phyloP scores from a whole-genome alignment of 1,140 invertebrate species.

The Ooceraea biroi region DNA sequence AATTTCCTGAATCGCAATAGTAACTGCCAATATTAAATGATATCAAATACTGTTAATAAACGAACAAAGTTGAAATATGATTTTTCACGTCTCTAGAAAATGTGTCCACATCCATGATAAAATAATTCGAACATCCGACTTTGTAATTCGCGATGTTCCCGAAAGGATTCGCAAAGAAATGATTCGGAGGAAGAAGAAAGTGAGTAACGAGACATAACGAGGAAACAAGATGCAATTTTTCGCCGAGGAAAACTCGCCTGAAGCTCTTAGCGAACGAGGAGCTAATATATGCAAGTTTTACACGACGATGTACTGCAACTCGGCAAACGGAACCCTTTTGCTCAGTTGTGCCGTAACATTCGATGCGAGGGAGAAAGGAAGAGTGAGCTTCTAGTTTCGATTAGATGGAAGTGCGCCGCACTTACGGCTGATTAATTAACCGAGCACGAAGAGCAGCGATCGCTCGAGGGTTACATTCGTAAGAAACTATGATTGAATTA shows the following conservation, averaged over 20 bases:
- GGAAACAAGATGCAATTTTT: not conserved
- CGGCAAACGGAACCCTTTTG: conserved; percentile 24
- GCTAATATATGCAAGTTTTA: not conserved
- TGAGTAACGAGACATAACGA: not conserved
- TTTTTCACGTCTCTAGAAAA: no score
- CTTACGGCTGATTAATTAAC: conserved; percentile 47
- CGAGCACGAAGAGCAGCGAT: conserved; percentile 18
- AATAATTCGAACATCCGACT: not conserved
- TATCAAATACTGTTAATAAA: no score
- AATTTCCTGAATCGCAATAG: no score
- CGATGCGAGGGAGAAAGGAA: not conserved
- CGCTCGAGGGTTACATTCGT: conserved; percentile 4
- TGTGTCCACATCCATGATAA: not conserved
- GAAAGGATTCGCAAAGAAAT: no score
- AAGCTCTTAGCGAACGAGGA: not conserved
- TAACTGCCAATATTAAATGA: no score
- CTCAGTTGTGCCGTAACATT: not conserved
- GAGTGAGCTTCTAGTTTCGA: conserved; percentile 13
- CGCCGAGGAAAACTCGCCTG: not conserved
- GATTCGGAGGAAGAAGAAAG: no score
- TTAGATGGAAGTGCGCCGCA: conserved; percentile 23
- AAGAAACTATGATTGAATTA: conserved; percentile 37
- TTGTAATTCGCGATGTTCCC: no score
- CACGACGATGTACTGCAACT: not conserved
- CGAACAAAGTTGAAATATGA: no score